Percentiles rank a stretch among this genome's conserved stretches.
Conservation (phyloP, 2,113 vertebrate genomes). For the Hylia prasina region DNA sequence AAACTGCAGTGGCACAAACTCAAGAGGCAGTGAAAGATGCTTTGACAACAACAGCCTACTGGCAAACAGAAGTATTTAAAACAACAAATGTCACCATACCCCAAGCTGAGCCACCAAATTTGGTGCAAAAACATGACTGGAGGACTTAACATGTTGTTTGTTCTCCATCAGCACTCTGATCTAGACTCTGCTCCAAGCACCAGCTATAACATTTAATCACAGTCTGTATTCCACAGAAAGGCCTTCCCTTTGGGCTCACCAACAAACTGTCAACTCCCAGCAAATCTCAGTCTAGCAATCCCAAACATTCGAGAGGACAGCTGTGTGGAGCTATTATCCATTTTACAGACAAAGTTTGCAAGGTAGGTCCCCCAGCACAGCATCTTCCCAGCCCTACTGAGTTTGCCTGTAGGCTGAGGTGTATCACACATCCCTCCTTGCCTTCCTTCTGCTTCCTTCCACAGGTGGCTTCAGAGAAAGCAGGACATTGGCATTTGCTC, state of each 20-base stretch:
- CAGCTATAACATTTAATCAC: background rate
- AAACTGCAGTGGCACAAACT: background rate
- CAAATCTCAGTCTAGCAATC: background rate
- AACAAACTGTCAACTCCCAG: background rate
- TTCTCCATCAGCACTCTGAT: background rate
- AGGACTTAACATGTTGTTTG: background rate
- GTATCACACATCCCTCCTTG: accelerated
- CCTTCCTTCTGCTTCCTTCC: background rate
- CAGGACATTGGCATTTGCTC: background rate
- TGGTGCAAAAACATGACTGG: background rate
- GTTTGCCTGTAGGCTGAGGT: background rate
- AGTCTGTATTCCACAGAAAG: background rate
- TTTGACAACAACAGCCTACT: background rate
- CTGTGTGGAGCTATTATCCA: accelerated
- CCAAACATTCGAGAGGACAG: background rate
- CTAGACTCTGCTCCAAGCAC: background rate
- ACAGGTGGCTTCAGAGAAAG: background rate
- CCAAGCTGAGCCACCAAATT: background rate
- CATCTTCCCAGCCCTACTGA: background rate
- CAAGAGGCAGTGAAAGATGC: background rate
- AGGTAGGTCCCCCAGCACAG: background rate
- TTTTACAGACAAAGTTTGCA: background rate
- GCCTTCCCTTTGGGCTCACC: background rate
- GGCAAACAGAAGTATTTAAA: background rate
- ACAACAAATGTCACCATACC: background rate